Evolutionary conservation across 2,113 vertebrate genomes (phyloP).

Genomic region (Xenopus tropicalis): DNA sequence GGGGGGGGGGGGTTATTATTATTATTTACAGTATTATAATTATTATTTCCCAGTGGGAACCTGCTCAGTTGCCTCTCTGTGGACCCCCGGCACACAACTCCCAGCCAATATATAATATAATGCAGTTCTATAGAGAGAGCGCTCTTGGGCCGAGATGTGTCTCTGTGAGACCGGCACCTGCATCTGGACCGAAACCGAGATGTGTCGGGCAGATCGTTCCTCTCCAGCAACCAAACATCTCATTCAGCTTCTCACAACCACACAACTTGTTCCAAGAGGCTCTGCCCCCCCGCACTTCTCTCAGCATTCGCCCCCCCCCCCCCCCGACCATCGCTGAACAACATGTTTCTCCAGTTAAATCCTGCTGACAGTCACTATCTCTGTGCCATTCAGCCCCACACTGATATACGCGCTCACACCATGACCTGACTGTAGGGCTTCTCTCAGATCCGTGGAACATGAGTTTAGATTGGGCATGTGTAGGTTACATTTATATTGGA

Average conservation of each 20-base stretch:
- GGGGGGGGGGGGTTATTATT: no score
- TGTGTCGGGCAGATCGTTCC: slow-evolving; percentile 15
- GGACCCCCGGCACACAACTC: no score
- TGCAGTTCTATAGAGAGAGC: no score
- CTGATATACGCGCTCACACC: neutral
- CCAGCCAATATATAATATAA: no score
- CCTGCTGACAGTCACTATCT: neutral
- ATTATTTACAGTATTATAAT: no score
- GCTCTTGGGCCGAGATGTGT: no score
- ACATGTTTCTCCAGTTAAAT: neutral
- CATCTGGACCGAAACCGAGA: slow-evolving; percentile 9
- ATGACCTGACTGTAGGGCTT: neutral
- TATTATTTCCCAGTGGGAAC: no score
- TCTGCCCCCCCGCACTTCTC: neutral
- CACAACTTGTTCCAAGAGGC: neutral
- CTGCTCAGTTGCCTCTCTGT: no score
- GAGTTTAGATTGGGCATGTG: neutral
- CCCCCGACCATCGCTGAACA: neutral
- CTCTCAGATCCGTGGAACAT: neutral
- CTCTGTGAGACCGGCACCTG: neutral
- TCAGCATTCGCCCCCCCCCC: neutral
- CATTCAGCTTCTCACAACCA: neutral
- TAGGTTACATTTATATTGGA: slow-evolving; percentile 12
- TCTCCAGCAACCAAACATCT: neutral
- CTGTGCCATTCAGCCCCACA: neutral